A percentile compares a stretch with the other conserved stretches of the same genome.
Evolutionary conservation across 2,888 invertebrate genomes (phyloP).

Genomic region (Orchesella flavescens): DNA sequence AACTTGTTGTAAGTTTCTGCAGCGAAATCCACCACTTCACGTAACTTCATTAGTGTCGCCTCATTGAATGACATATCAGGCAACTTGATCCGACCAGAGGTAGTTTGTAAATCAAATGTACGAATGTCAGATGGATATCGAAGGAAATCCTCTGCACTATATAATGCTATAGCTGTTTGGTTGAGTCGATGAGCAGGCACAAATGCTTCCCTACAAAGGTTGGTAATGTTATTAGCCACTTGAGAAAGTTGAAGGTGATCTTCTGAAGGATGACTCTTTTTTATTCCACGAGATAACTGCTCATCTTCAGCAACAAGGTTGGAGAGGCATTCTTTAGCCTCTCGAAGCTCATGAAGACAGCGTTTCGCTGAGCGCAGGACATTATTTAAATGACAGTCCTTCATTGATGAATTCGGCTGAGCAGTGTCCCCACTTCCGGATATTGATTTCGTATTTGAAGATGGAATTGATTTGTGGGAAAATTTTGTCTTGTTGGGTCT

Average conservation of each 20-base stretch:
- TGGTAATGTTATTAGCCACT: constrained; percentile 53
- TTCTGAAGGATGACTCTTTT: constrained; percentile 51
- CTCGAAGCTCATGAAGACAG: constrained; percentile 56
- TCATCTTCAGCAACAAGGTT: constrained; percentile 66
- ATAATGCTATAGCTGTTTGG: constrained; percentile 67
- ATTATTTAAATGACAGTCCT: constrained; percentile 65
- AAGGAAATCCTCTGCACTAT: constrained; percentile 68
- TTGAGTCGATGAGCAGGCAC: constrained; percentile 70
- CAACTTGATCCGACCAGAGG: constrained; percentile 59
- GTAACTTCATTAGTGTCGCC: constrained; percentile 64
- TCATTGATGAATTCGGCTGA: constrained; percentile 2
- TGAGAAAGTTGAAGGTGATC: constrained; percentile 61
- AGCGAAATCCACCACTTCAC: constrained; percentile 65
- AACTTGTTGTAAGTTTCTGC: constrained; percentile 67
- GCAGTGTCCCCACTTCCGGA: not conserved
- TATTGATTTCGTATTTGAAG: not conserved
- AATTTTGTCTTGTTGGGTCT: too few relatives aligned
- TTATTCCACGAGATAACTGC: constrained; percentile 62
- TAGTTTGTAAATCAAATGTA: constrained; percentile 57
- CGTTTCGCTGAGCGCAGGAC: constrained; percentile 66
- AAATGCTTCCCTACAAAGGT: constrained; percentile 67
- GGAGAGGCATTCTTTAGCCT: constrained; percentile 65
- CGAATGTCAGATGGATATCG: constrained; percentile 66
- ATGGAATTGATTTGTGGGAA: too few relatives aligned
- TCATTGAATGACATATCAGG: constrained; percentile 57